phyloP scores from a whole-genome alignment of 2,797 vertebrate species.

The Leptatherina wallacei region DNA sequence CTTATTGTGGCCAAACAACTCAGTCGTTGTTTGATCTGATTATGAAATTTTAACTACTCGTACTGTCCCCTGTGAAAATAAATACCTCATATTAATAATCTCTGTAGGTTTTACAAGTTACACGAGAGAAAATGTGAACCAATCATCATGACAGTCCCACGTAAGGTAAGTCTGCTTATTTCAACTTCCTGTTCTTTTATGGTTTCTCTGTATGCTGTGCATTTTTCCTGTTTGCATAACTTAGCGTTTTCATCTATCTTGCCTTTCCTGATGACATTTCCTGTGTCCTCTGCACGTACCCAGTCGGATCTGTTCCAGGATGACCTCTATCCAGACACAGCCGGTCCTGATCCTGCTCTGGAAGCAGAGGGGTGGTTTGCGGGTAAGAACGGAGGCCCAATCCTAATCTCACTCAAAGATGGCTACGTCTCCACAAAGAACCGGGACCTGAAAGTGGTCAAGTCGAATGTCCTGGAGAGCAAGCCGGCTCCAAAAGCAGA shows the following conservation, averaged over 20 bases:
- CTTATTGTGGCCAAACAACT: not conserved
- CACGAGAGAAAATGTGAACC: slow-evolving; percentile 93
- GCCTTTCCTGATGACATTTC: not conserved
- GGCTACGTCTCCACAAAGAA: slow-evolving; percentile 95
- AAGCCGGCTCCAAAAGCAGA: slow-evolving; percentile 90
- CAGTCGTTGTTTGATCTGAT: not conserved
- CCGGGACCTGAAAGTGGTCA: slow-evolving; percentile 95
- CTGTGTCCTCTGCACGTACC: slow-evolving; percentile 4
- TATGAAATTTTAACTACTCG: not conserved
- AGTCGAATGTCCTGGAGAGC: slow-evolving; percentile 93
- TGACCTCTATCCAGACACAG: slow-evolving; percentile 95
- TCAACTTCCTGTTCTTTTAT: not conserved
- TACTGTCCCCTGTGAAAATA: not conserved
- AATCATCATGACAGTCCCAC: slow-evolving; percentile 93
- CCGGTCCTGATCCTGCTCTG: slow-evolving; percentile 92
- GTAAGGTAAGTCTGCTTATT: slow-evolving; percentile 83
- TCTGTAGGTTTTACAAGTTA: slow-evolving; percentile 91
- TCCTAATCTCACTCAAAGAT: slow-evolving; percentile 95
- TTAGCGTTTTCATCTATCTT: not conserved
- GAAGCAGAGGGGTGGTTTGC: slow-evolving; percentile 97
- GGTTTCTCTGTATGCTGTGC: not conserved
- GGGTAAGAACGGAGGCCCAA: slow-evolving; percentile 92
- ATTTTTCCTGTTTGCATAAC: not conserved
- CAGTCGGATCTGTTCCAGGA: slow-evolving; percentile 99
- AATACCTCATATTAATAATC: slow-evolving; percentile 17